phyloP scores from a whole-genome alignment of 2,113 vertebrate genomes.

The Gambusia affinis region DNA sequence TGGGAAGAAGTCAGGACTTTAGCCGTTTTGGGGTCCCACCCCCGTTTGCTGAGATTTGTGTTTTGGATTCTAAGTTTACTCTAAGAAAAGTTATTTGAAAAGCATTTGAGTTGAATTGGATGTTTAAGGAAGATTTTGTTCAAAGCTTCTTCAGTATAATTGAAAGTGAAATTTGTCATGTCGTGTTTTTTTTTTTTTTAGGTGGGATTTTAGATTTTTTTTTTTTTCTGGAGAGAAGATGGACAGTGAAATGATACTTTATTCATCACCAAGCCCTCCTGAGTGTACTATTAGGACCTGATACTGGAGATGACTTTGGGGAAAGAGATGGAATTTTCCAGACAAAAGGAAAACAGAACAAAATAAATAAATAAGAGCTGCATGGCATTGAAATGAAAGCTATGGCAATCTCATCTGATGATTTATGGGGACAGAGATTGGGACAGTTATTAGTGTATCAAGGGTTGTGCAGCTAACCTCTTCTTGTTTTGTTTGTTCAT shows the following conservation, averaged over 20 bases:
- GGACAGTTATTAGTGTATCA: not conserved
- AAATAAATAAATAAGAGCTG: not conserved
- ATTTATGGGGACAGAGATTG: slow-evolving; percentile 28
- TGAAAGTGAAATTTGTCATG: slow-evolving; percentile 5
- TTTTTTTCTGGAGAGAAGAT: slow-evolving; percentile 29
- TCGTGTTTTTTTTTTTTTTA: not conserved
- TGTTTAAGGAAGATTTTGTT: not conserved
- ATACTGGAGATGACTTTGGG: slow-evolving; percentile 33
- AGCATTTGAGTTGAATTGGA: not conserved
- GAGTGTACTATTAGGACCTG: slow-evolving; percentile 40
- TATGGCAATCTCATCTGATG: slow-evolving; percentile 38
- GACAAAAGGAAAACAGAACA: slow-evolving; percentile 2
- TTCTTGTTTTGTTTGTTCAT: slow-evolving; percentile 63
- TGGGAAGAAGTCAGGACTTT: slow-evolving; percentile 17
- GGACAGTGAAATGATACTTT: slow-evolving; percentile 33
- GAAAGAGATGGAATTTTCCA: slow-evolving; percentile 40
- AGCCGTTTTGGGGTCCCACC: rapidly evolving
- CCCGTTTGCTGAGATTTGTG: not conserved
- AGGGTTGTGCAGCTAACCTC: slow-evolving; percentile 47
- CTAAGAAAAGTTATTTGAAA: not conserved
- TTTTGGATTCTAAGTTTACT: not conserved
- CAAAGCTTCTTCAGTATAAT: not conserved
- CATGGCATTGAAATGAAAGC: slow-evolving; percentile 28
- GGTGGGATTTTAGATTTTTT: not conserved
- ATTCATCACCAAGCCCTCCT: slow-evolving; percentile 29